Base-by-base conservation (phyloP, 2,888 invertebrate species). In the Drosophila nr. perissopoda region DNA sequence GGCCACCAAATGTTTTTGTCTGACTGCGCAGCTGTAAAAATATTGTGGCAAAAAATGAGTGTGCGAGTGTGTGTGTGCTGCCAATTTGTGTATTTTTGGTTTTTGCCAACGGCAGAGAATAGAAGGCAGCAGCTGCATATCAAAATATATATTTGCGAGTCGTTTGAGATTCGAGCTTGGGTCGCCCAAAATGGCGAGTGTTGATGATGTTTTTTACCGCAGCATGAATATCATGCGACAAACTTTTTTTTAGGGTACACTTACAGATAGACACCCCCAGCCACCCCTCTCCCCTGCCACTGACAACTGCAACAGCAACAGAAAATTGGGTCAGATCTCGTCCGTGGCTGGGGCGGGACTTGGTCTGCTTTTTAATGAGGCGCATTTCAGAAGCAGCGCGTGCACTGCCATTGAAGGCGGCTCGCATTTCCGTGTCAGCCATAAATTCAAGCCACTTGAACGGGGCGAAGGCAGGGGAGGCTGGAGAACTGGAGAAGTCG, bases 311-410 rank as follows among this genome's bases (percentile, higher is more conserved):
- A 65, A 25, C 38, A 36, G 40, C 27, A 57, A 10, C 21, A 10
- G 27, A 34, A 78, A 78, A 78, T 78, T 78, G 72, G 78, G 80
- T 74, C 77, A 79, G 52, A 51, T 49, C 68, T 76, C 76, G 61
- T 61, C 56, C 68, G 73, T 66, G 70, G 25, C n/a, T 33, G 18
- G 52, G 36, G 65, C 65, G 69, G 58, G 54, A 62, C 38, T 38
- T 70, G 58, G 54, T 59, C 33, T 27, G 62, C 45, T 71, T 84
- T 85, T 87, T 86, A 86, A 86, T 86, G 85, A 86, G 85, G 73
- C 82, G 83, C 85, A 83, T 83, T 82, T 86, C 82, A 82, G 76
- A 83, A 83, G 86, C 86, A 84, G 74, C 82, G 83, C 80, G 68
- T 82, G 80, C 80, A 83, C 82, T 76, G 83, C 33, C 58, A 49